These are phyloP conservation scores for Amphipoea oculea DNA, from an alignment of 2,888 invertebrate genomes.

Conservation along the genomic window DNA sequence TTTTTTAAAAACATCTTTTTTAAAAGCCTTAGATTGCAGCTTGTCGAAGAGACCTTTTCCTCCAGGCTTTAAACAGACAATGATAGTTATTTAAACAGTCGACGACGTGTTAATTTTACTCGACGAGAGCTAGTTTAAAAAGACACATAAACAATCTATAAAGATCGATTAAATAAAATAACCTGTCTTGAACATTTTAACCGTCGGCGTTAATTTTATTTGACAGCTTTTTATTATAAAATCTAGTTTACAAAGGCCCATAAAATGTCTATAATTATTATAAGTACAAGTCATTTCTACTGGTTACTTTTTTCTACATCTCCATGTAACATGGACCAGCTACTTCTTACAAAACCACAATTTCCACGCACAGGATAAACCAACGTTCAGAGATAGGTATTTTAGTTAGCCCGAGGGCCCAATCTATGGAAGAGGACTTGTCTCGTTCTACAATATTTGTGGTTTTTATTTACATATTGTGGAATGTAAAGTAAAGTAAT, in stretches of 20 bases:
- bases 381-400: slow-evolving; percentile 2
- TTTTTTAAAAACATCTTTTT: neutral
- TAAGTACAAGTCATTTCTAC: neutral
- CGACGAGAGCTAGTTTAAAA: neutral
- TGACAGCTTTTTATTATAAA: neutral
- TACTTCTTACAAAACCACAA: slow-evolving; percentile 26
- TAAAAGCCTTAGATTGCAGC: neutral
- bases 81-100: neutral
- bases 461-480: slow-evolving; percentile 59
- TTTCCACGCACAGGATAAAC: neutral
- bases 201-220: slow-evolving; percentile 1
- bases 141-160: neutral
- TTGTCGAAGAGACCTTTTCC: neutral
- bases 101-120: slow-evolving; percentile 5
- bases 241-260: neutral
- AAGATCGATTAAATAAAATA: neutral
- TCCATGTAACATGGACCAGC: neutral
- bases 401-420: slow-evolving; percentile 53
- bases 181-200: neutral
- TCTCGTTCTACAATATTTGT: slow-evolving; percentile 45
- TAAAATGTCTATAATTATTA: slow-evolving; percentile 2
- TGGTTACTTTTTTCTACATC: slow-evolving; percentile 17
- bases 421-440: slow-evolving; percentile 47
- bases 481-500: slow-evolving; percentile 20
- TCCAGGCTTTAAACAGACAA: neutral